Base-by-base conservation (phyloP, 1,140 invertebrate species). In the Zaprionus davidi region DNA sequence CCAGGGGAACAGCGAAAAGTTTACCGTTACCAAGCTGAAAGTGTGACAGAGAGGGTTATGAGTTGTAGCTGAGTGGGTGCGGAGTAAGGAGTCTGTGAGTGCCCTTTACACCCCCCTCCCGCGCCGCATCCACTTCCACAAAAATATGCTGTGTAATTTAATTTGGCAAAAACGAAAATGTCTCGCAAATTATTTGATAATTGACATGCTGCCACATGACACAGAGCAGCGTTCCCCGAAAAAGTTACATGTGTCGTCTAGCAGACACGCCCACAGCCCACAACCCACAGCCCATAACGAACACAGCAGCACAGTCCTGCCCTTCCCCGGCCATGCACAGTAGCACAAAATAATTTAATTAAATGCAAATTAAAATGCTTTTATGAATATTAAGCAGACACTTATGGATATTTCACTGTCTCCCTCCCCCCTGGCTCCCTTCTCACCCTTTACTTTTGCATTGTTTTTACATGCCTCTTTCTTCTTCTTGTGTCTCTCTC, bases 291-390 rank as follows among this genome's bases (percentile, higher is more conserved):
- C 28, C 28, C n/a, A 2, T 44, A 41, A 12, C 5, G 17, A 24
- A 5, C 13, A 9, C 6, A 46, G 13, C 36, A 5, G 41, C n/a
- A 6, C 38, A 7, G 1, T n/a, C 0, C 22, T 9, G 5, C 2
- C 22, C 7, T 5, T 2, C 38, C 7, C 15, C 7, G 31, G 2
- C 20, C n/a, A 7, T 0, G 22, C 22, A 72, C 41, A 36, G 71
- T 55, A 31, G 46, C 57, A 36, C 46, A 68, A 68, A 55, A 69
- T 74, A 74, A 85, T 85, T 75, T 63, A 85, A 85, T 85, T 85
- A 85, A 81, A 81, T 85, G 71, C 65, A 85, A 85, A 85, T 85
- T 81, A 85, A 85, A 85, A 85, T 85, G 82, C 82, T 85, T 85
- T 85, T 81, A 85, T 85, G 78, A 78, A 85, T 79, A 85, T 81